Evolutionary conservation across 2,888 invertebrate genomes (phyloP).

Genomic region (Metellina segmentata): DNA sequence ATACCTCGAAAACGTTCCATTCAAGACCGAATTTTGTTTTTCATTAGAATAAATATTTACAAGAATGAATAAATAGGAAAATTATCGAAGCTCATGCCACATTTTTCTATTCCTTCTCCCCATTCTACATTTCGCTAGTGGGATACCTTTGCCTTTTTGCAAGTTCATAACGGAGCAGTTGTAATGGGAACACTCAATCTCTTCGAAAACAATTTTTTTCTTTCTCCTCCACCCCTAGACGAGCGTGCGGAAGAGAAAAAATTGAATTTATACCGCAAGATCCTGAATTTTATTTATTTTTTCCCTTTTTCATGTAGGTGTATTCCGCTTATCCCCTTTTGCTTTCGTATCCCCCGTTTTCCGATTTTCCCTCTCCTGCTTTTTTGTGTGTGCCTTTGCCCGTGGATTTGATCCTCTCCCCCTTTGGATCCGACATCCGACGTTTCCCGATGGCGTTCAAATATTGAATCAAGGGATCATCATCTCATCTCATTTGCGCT

Average conservation of each 20-base stretch:
- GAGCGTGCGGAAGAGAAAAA: conserved; percentile 15
- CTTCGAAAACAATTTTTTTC: conserved; percentile 41
- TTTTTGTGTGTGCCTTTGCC: conserved; percentile 6
- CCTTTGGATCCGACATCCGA: not conserved
- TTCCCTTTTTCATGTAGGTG: conserved; percentile 33
- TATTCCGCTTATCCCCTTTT: conserved; percentile 8
- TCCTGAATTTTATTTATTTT: conserved; percentile 34
- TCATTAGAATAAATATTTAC: conserved; percentile 67
- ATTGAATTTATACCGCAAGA: conserved; percentile 48
- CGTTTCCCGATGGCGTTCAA: conserved; percentile 57
- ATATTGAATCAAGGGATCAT: conserved; percentile 74
- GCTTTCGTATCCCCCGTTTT: conserved; percentile 10
- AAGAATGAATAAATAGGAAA: conserved; percentile 52
- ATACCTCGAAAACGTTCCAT: not conserved
- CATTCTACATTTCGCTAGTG: not conserved
- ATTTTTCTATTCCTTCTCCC: conserved; percentile 1
- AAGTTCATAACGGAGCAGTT: conserved; percentile 17
- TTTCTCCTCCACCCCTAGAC: not conserved
- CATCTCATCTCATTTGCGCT: conserved; percentile 55
- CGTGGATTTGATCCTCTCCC: conserved; percentile 9
- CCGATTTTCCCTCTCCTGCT: conserved; percentile 21
- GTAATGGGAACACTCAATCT: conserved; percentile 43
- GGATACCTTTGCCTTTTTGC: not conserved
- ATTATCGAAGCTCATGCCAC: conserved; percentile 25
- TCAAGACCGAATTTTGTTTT: conserved; percentile 6